A percentile compares a stretch with the other conserved stretches of the same genome.
Conservation (phyloP, 2,113 vertebrate species). For the Chamaea fasciata region DNA sequence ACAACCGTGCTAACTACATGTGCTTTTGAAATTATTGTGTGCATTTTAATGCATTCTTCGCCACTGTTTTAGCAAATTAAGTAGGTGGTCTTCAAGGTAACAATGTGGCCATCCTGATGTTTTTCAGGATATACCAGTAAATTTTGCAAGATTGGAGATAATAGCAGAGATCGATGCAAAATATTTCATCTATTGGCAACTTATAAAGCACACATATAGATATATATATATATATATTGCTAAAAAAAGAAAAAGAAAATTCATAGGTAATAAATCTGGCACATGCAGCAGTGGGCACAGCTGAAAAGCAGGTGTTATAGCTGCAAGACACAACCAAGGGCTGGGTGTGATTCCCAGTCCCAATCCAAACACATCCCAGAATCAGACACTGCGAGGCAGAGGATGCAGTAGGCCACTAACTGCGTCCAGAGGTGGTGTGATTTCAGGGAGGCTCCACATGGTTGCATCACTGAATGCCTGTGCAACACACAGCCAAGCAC, state of each 20-base stretch:
- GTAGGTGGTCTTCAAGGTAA: neutral
- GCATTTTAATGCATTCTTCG: neutral
- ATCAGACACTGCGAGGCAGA: neutral
- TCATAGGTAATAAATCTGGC: neutral
- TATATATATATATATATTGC: neutral
- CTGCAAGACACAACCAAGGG: neutral
- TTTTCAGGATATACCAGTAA: neutral
- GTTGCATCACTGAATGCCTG: neutral
- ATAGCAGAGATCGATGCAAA: neutral
- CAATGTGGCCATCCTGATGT: neutral
- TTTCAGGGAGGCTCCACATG: neutral
- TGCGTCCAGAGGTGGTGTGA: neutral
- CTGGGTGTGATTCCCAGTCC: neutral
- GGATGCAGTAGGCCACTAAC: neutral
- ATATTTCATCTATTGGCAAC: neutral
- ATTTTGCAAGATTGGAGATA: neutral
- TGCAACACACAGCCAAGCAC: neutral
- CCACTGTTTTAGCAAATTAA: neutral
- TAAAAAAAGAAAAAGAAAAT: neutral
- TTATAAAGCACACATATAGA: neutral
- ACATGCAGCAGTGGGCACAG: neutral
- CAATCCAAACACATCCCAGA: neutral
- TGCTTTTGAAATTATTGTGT: neutral
- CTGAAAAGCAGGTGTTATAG: neutral
- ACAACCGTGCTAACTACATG: rapidly evolving